phyloP scores from a whole-genome alignment of 2,888 invertebrate genomes.

The Drosophila formosana region DNA sequence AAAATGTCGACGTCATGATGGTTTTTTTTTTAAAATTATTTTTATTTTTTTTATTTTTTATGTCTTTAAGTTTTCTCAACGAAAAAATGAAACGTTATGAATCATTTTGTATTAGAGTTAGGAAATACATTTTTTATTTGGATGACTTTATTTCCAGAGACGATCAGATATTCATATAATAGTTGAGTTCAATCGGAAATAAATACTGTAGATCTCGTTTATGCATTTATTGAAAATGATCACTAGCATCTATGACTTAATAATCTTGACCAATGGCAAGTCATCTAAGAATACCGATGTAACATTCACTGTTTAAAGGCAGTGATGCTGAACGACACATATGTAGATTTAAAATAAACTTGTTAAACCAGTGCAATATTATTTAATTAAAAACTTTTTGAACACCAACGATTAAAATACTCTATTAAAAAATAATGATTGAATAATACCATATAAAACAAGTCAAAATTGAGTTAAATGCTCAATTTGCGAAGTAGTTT shows the following conservation, averaged over 20 bases:
- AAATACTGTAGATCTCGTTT: too few relatives aligned
- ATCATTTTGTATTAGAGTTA: not conserved
- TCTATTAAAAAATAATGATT: not conserved
- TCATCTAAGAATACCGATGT: not conserved
- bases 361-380: slow-evolving; percentile 1
- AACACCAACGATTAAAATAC: not conserved
- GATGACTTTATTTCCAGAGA: slow-evolving; percentile 2
- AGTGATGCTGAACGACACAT: slow-evolving; percentile 42
- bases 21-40: slow-evolving; percentile 22
- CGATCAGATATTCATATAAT: not conserved
- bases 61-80: slow-evolving; percentile 1
- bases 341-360: not conserved
- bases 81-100: not conserved
- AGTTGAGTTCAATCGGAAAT: too few relatives aligned
- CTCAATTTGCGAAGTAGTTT: too few relatives aligned
- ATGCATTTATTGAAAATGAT: not conserved
- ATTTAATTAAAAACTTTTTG: not conserved
- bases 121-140: not conserved
- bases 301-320: slow-evolving; percentile 6
- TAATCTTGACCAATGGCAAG: not conserved
- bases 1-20: slow-evolving; percentile 23
- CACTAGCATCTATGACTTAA: not conserved
- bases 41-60: slow-evolving; percentile 20
- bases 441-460: not conserved
- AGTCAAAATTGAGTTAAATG: too few relatives aligned